Evolutionary conservation across 2,888 invertebrate species (phyloP), one percentile per base, ranked within the genome.

Genomic region (Herminia tarsipennalis): DNA sequence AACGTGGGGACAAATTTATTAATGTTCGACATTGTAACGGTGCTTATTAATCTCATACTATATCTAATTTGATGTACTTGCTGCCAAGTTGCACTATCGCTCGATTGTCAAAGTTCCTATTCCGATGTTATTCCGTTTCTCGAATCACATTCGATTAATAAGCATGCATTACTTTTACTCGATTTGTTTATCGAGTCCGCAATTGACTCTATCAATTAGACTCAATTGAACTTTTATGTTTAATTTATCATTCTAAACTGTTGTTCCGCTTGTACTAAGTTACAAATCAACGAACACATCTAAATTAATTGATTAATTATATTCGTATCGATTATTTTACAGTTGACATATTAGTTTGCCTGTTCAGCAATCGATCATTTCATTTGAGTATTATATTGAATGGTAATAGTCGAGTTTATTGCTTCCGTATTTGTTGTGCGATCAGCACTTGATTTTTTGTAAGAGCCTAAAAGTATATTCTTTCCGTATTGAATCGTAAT

Each of bases 1-100:
- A 83, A 78, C 76, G 73, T 73, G 78, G 78, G 79, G 90, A 90
- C 90, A 90, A 91, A 90, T 91, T 91, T 91, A 90, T 89, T 88
- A 85, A 83, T 84, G 82, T 80, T 78, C 77, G 75, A 82, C 83
- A 80, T 74, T 77, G 79, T 77, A 82, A 77, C 81, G 78, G 78
- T 67, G 66, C 78, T 84, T 82, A 83, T 83, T 87, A 82, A 85
- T 83, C 77, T 77, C 58, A 59, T 52, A 60, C 64, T 73, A 76
- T 80, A 66, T 66, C 74, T 74, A 83, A 87, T 86, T 86, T 81
- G 86, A 86, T 81, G 74, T 75, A 78, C 69, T 71, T 60, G 56
- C 56, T 59, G 60, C 63, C 56, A 47, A 35, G 49, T 56, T 56
- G 55, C 50, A 56, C 42, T 48, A 55, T 63, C 60, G 36, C 5